phyloP scores from a whole-genome alignment of 2,888 invertebrate genomes.

The Cheiracanthium punctorium region DNA sequence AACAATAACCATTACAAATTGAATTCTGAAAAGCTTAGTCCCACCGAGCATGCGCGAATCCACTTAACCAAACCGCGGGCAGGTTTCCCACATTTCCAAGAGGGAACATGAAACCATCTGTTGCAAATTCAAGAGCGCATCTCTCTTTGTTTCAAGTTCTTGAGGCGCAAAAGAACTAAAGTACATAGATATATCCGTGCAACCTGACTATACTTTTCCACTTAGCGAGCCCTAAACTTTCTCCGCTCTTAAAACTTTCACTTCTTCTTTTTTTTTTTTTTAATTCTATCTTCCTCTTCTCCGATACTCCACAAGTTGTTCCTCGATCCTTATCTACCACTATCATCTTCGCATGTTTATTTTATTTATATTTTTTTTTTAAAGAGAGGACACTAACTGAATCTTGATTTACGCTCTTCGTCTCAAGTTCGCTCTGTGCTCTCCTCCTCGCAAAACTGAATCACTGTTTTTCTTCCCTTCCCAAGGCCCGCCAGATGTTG shows the following conservation, averaged over 20 bases:
- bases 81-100: no score
- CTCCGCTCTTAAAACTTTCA: no score
- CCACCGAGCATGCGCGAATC: no score
- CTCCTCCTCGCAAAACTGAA: no score
- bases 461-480: no score
- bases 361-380: no score
- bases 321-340: background rate
- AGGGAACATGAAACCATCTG: background rate
- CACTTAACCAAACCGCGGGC: no score
- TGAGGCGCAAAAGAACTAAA: background rate
- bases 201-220: background rate
- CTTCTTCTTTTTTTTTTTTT: background rate
- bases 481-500: background rate
- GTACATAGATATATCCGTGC: background rate
- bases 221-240: background rate
- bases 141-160: background rate
- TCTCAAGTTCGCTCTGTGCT: background rate
- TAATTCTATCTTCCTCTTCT: no score
- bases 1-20: no score
- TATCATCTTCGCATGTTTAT: background rate
- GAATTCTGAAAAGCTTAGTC: no score
- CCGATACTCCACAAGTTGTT: background rate
- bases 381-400: background rate
- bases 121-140: background rate
- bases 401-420: background rate